A percentile compares a stretch with the other conserved stretches of the same genome.
Conservation (phyloP, 2,888 invertebrate species). For the Carcina quercana region DNA sequence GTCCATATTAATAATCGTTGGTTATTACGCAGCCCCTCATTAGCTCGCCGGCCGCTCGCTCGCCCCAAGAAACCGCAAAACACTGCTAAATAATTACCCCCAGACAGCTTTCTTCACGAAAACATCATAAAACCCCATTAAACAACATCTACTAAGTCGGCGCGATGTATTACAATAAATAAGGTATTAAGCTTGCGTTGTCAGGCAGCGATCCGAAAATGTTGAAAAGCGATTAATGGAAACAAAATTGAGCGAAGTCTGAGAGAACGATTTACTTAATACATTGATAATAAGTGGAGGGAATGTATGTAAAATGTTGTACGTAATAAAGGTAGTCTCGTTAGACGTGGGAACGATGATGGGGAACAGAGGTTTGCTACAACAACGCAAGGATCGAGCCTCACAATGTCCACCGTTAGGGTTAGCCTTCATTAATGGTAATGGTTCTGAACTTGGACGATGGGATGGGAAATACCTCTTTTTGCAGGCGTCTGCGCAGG, state of each 20-base stretch:
- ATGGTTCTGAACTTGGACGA: constrained; percentile 50
- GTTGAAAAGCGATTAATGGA: constrained; percentile 64
- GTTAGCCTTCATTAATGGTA: constrained; percentile 63
- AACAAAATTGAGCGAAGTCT: constrained; percentile 60
- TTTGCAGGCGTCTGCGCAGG: constrained; percentile 37
- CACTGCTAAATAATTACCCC: constrained; percentile 68
- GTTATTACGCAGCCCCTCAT: constrained; percentile 64
- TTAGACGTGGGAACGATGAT: constrained; percentile 66
- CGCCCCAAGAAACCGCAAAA: constrained; percentile 63
- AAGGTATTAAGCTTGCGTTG: constrained; percentile 57
- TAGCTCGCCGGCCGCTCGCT: constrained; percentile 51
- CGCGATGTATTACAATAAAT: constrained; percentile 61
- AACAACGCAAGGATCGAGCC: constrained; percentile 55
- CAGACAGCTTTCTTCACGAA: constrained; percentile 63
- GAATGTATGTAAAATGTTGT: constrained; percentile 64
- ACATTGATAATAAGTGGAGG: constrained; percentile 65
- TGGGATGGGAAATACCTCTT: constrained; percentile 60
- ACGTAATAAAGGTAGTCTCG: constrained; percentile 66
- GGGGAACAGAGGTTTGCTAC: constrained; percentile 29
- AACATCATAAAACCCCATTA: constrained; percentile 59
- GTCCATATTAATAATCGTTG: constrained; percentile 63
- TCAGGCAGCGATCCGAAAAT: constrained; percentile 51
- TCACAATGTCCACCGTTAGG: constrained; percentile 65
- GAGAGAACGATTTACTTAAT: constrained; percentile 65
- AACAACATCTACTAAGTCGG: constrained; percentile 59